Conservation (phyloP, 2,113 vertebrate genomes). For the Hemichromis elongatus region DNA sequence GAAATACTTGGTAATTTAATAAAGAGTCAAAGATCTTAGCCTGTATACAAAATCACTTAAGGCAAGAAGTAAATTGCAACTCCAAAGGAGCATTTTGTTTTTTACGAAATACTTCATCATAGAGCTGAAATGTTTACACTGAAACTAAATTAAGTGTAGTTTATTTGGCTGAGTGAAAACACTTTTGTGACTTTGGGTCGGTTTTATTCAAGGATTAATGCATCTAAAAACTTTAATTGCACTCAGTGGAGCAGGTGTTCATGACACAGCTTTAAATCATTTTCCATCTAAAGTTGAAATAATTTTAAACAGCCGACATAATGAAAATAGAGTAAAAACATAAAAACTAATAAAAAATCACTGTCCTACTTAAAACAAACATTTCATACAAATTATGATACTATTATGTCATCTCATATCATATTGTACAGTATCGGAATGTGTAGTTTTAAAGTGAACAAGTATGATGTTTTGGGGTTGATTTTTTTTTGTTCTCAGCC, state of each 20-base stretch:
- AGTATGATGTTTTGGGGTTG: neutral
- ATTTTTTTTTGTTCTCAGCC: neutral
- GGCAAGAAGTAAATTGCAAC: neutral
- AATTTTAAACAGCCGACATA: neutral
- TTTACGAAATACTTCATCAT: neutral
- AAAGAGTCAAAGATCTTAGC: neutral
- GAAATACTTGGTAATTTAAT: neutral
- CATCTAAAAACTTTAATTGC: neutral
- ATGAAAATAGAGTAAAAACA: neutral
- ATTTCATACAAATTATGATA: neutral
- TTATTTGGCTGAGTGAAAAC: neutral
- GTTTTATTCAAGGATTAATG: neutral
- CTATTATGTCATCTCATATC: neutral
- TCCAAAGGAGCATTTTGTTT: neutral
- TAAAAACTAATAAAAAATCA: neutral
- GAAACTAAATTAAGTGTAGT: neutral
- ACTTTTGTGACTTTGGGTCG: neutral
- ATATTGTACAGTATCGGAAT: neutral
- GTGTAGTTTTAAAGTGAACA: neutral
- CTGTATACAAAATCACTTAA: neutral
- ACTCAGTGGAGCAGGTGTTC: neutral
- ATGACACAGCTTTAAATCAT: neutral
- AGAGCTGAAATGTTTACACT: rapidly evolving
- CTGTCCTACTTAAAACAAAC: neutral
- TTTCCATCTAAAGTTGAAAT: neutral